Base-by-base conservation (phyloP, 2,113 vertebrate genomes). In the Paramormyrops kingsleyae region DNA sequence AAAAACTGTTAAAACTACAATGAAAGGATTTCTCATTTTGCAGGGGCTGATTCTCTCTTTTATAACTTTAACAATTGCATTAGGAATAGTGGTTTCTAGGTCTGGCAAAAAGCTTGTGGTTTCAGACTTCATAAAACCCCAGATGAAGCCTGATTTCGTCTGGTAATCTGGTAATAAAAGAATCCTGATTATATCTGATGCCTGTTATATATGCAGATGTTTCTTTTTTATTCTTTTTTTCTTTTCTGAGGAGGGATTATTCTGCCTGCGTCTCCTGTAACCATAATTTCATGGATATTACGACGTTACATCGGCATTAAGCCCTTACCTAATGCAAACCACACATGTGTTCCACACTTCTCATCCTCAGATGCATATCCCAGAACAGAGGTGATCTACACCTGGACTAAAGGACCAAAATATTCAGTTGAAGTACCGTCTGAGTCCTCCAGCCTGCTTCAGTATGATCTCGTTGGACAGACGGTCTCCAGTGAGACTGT, bases 331-430 rank as follows among this genome's bases (percentile, higher is more conserved):
- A 74, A 74, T 39, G 70, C 8, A 35, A 74, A 74, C 13, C 70
- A 35, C 31, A 77, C 10, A 31, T 12, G 8, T 62, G 59, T 27
- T 13, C 80, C 17, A 83, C 3, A 47, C 39, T 83, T 83, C 80
- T n/a, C 39, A 88, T 56, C 91, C 90, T 90, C 96, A 99, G 99
- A 99, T 96, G 99, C 99, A 39, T 99, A 99, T 93, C 99, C 99
- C 13, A 99, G 97, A 95, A 99, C 97, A 84, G 98, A 99, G 96
- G 97, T 99, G 96, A 98, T 99, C 94, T 99, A 99, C 92, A 99
- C 97, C 0, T 99, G 99, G 99, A 99, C 98, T 90, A 99, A 99
- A 96, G 98, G 98, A 89, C 97, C 98, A 0, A 93, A 98, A 93
- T 95, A 99, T 89, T 99, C 99, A 47, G 99, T 99, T 92, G 99